Evolutionary conservation across 2,888 invertebrate species (phyloP).

Genomic region (Drosophila paranaensis): DNA sequence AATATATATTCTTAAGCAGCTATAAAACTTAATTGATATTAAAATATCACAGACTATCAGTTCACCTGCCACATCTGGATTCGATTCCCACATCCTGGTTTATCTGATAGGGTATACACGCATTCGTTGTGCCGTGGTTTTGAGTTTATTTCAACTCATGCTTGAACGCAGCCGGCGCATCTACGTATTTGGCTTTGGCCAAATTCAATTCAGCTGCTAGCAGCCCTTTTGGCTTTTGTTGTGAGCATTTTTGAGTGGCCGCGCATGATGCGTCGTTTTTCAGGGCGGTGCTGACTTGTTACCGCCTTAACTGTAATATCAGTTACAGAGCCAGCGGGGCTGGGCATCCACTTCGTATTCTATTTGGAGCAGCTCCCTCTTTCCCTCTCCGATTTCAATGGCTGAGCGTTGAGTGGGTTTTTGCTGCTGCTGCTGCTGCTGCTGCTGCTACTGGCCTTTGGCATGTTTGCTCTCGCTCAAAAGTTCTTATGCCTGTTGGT

Average conservation of each 20-base stretch:
- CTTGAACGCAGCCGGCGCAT: slow-evolving; percentile 28
- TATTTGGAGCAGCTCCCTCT: slow-evolving; percentile 24
- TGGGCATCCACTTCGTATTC: slow-evolving; percentile 38
- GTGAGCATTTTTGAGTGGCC: slow-evolving; percentile 52
- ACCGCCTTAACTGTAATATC: slow-evolving; percentile 79
- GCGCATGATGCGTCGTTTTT: slow-evolving; percentile 48
- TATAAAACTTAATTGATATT: too few species aligned
- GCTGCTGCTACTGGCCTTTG: slow-evolving; percentile 30
- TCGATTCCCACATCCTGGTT: too few species aligned
- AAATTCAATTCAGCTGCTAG: slow-evolving; percentile 30
- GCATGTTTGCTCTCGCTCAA: slow-evolving; percentile 27
- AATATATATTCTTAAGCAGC: too few species aligned
- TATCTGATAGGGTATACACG: slow-evolving; percentile 10
- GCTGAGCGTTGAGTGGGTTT: slow-evolving; percentile 27
- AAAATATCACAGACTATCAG: too few species aligned
- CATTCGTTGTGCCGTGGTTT: slow-evolving; percentile 9
- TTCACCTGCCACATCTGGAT: too few species aligned
- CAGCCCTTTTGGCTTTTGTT: slow-evolving; percentile 40
- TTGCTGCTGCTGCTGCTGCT: slow-evolving; percentile 3
- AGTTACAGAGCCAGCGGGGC: slow-evolving; percentile 59
- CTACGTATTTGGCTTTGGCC: slow-evolving; percentile 37
- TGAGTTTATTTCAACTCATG: slow-evolving; percentile 46
- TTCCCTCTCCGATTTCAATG: slow-evolving; percentile 35
- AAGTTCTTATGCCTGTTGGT: slow-evolving; percentile 45
- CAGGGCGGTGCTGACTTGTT: slow-evolving; percentile 60